Evolutionary conservation across 1,140 invertebrate genomes (phyloP).

Genomic region (Lordiphosa stackelbergi): DNA sequence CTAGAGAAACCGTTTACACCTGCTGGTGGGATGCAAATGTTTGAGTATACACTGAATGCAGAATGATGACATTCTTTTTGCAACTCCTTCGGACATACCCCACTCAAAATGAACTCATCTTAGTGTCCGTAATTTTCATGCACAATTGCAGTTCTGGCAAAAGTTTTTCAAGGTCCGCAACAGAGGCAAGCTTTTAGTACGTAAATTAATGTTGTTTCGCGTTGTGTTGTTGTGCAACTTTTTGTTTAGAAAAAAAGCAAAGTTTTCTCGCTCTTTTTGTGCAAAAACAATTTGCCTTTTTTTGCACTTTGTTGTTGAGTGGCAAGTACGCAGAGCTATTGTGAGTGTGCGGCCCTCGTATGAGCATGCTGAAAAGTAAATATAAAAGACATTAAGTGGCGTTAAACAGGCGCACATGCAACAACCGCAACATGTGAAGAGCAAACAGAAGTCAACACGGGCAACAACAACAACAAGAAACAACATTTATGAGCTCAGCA

Average conservation of each 20-base stretch:
- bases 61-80: neutral
- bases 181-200: slow-evolving; percentile 30
- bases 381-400: slow-evolving; percentile 73
- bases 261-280: slow-evolving; percentile 9
- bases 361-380: slow-evolving; percentile 40
- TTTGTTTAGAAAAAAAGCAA: slow-evolving; percentile 27
- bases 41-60: neutral
- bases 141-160: slow-evolving; percentile 34
- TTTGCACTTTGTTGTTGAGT: slow-evolving; percentile 22
- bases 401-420: slow-evolving; percentile 61
- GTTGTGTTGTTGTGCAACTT: slow-evolving; percentile 27
- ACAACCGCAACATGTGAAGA: slow-evolving; percentile 39
- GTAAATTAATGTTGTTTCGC: slow-evolving; percentile 59
- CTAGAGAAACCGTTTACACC: neutral
- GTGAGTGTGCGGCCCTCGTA: slow-evolving; percentile 1
- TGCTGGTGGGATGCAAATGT: neutral
- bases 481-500: slow-evolving; percentile 16
- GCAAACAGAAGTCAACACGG: slow-evolving; percentile 7
- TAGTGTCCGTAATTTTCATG: slow-evolving; percentile 19
- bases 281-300: slow-evolving; percentile 34
- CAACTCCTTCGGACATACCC: neutral
- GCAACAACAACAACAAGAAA: slow-evolving; percentile 4
- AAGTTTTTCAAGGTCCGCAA: slow-evolving; percentile 39
- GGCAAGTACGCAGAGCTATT: slow-evolving; percentile 26
- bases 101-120: neutral